Conservation (phyloP, 2,888 invertebrate genomes). For the Mantis religiosa region DNA sequence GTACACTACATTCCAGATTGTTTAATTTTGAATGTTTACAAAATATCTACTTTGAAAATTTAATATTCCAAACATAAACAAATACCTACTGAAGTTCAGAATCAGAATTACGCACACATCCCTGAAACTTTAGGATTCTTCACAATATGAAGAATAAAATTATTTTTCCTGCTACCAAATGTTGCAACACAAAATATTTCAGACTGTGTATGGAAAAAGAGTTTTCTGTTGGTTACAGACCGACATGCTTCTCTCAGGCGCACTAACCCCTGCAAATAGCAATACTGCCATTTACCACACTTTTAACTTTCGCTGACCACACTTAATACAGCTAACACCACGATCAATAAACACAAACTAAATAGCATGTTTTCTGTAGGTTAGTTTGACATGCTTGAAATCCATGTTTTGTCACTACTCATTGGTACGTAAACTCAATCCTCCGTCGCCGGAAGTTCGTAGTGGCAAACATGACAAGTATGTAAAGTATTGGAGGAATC, state of each 20-base stretch:
- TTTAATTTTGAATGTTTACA: too few relatives aligned
- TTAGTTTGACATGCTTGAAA: constrained; percentile 16
- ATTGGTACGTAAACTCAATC: constrained; percentile 22
- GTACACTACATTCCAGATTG: too few relatives aligned
- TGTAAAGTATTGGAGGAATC: constrained; percentile 73
- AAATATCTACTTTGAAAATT: too few relatives aligned
- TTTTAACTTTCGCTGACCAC: constrained; percentile 23
- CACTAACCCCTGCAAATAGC: constrained; percentile 16
- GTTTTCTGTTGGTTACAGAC: background rate
- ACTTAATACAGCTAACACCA: constrained; percentile 25
- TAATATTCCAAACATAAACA: too few relatives aligned
- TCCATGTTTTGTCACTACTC: constrained; percentile 28
- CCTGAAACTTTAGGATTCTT: background rate
- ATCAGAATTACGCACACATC: background rate
- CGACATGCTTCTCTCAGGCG: constrained; percentile 6
- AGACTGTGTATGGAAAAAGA: background rate
- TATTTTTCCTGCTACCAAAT: background rate
- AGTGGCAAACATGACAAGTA: constrained; percentile 61
- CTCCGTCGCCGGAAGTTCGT: constrained; percentile 39
- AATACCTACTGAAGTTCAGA: too few relatives aligned
- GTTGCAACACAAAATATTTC: background rate
- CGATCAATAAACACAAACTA: constrained; percentile 30
- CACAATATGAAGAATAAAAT: background rate
- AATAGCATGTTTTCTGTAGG: constrained; percentile 21
- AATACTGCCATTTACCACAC: constrained; percentile 21